Evolutionary conservation across 1,140 invertebrate species (phyloP), one percentile per base, ranked within the genome.

Genomic region (Zaprionus lachaisei): DNA sequence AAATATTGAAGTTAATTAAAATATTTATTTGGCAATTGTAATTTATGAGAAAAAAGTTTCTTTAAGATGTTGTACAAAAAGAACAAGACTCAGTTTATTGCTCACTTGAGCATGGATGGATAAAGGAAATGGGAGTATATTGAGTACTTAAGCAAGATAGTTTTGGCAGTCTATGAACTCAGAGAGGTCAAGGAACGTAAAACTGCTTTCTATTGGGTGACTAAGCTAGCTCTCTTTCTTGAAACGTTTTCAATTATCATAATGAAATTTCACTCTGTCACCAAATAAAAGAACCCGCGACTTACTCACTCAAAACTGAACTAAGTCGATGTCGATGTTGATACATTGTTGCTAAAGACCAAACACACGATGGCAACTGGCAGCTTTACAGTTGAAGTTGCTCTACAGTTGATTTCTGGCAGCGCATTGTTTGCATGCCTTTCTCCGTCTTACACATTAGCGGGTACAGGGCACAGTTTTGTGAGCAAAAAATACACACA

Each of bases 391-490:
- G 22, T 38, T 64, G 72, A 14, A 38, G 31, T 56, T 57, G 51
- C 69, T 47, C 6, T 47, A 11, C 49, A 22, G 41, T 70, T 70
- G 79, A 49, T 57, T 77, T 44, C 70, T 61, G 67, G 71, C 61
- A 80, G 67, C 20, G 61, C 83, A 86, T 86, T 86, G 83, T 80
- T 89, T 83, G 77, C 77, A 75, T 86, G 78, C 77, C 68, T 83
- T 79, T 68, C 54, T 64, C 63, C 31, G 41, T 66, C 56, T 87
- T 72, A 37, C 74, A 60, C 77, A 51, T 57, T 56, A 44, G 51
- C 62, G 5, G 15, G 68, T 28, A 41, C 60, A n/a, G 31, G 41
- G 67, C 51, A 41, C 71, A 80, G 58, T 58, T 62, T 70, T 70
- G 66, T 62, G 66, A 66, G 62, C 55, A 75, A 24, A 51, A 49